Evolutionary conservation across 1,140 invertebrate genomes (phyloP).

Genomic region (Drosophila sucinea): DNA sequence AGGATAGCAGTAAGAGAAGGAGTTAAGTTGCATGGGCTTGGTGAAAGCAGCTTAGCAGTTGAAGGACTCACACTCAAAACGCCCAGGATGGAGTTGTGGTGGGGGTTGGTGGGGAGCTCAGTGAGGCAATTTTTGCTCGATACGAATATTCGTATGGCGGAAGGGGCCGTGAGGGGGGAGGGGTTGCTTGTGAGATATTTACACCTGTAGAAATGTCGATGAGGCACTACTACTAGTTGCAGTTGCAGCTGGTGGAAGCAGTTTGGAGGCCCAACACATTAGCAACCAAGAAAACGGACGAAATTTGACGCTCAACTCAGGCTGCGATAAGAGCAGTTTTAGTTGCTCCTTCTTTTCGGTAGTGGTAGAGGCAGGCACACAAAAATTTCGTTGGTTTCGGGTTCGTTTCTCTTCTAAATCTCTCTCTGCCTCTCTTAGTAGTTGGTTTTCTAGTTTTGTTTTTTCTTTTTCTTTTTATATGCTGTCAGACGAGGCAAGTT

Average conservation of each 20-base stretch:
- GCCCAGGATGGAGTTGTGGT: too few species aligned
- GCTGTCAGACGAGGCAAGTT: conserved; percentile 10
- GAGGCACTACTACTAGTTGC: conserved; percentile 23
- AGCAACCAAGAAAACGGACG: conserved; percentile 54
- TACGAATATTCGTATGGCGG: not conserved
- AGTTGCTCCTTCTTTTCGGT: not conserved
- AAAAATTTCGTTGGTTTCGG: conserved; percentile 8
- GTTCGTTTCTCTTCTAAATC: conserved; percentile 5
- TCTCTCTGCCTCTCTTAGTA: not conserved
- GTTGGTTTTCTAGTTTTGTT: not conserved
- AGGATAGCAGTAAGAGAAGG: not conserved
- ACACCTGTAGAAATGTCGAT: conserved; percentile 71
- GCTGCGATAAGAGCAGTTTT: conserved; percentile 55
- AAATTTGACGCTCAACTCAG: conserved; percentile 54
- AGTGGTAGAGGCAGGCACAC: not conserved
- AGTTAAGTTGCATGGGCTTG: conserved; percentile 45
- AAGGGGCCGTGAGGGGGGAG: conserved; percentile 18
- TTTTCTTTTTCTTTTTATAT: not conserved
- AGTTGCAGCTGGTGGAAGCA: not conserved
- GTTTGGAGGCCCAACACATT: conserved; percentile 47
- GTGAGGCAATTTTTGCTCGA: conserved; percentile 5
- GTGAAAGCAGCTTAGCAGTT: conserved; percentile 38
- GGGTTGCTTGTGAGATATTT: conserved; percentile 62
- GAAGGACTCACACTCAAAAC: conserved; percentile 15
- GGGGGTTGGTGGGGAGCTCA: not conserved